Base-by-base conservation (phyloP, 1,140 invertebrate species). In the Triops longicaudatus region DNA sequence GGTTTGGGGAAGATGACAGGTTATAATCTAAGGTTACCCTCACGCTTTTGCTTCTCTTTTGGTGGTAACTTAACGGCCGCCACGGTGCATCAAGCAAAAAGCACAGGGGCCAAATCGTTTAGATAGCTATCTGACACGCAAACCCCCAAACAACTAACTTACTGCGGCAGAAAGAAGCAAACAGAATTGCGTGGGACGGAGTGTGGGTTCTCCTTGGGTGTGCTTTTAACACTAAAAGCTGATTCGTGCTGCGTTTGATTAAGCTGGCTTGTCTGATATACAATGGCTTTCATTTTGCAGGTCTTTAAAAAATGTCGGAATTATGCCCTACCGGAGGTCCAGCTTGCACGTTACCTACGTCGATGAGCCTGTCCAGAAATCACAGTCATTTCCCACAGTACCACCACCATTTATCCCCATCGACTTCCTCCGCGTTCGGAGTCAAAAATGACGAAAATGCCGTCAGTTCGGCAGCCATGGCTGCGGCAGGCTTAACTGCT, bases 1-100 rank as follows among this genome's bases (percentile, higher is more conserved):
- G 50, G 50, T 63, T 63, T 63, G 50, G 50, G 50, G 50, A 63
- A 63, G 50, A 63, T 63, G 50, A 63, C 50, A 63, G 50, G 50
- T 63, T 63, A 22, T 22, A 63, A 63, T 63, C 50, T 63, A 63
- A 63, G 3, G 50, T 17, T 17, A 1, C 22, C 22, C 22, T 63
- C 7, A 7, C n/a, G 17, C 50, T 9, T 22, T 22, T 22, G 14
- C 50, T 17, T n/a, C 22, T 63, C 22, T 63, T 22, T 7, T 63
- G 50, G 22, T 1, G 50, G 50, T 63, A 63, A 0, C 14, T 7
- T 63, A 63, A 63, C 14, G 50, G 50, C 31, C 31, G 31, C 31
- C 7, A 37, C 31, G 31, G 31, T 37, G 7, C 31, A 37, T 37
- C 31, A 37, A 37, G 50, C 50, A 63, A n/a, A 63, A 6, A 63